Evolutionary conservation across 2,113 vertebrate genomes (phyloP), one percentile per base, ranked within the genome.

Genomic region (Petroica traversi): DNA sequence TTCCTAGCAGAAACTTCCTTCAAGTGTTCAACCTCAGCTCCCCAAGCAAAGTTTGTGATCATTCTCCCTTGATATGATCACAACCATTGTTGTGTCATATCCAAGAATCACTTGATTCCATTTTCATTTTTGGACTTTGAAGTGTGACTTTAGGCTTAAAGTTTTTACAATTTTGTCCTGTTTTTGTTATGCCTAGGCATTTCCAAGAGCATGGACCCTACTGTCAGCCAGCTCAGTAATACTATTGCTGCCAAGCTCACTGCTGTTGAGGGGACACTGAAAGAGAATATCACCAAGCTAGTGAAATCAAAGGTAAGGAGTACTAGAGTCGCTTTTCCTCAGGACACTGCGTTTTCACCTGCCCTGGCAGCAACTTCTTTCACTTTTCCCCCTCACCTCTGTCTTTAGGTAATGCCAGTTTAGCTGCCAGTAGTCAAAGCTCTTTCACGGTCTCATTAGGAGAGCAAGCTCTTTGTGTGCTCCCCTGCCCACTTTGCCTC

Each of bases 281-380:
- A 99, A 81, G 99, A 99, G 86, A 99, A 98, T 43, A 98, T 99
- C 75, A 97, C 96, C 87, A 99, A 99, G 91, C 98, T 99, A 55
- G 98, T 99, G 73, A 99, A 99, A 95, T 99, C 99, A 36, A 99
- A 99, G 98, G 99, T 99, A 90, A 96, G 89, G 28, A 80, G 24
- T 55, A 45, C 18, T 12, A 58, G 74, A 73, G 13, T 28, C 45
- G 59, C 54, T 72, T 67, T 89, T 61, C 24, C 17, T 73, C 34
- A 26, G 22, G 48, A 40, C 12, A 7, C 1, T 16, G 48, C 48
- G 19, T 67, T 81, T 64, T 73, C 62, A 63, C 23, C 26, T 80
- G n/a, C 15, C 34, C 59, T 57, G 31, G 36, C 33, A 41, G 34
- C 9, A 29, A 49, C 17, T 88, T 52, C 49, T 80, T 59, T 8